Evolutionary conservation across 2,797 vertebrate species (phyloP), one percentile per base, ranked within the genome.

Genomic region (Lepus townsendii): DNA sequence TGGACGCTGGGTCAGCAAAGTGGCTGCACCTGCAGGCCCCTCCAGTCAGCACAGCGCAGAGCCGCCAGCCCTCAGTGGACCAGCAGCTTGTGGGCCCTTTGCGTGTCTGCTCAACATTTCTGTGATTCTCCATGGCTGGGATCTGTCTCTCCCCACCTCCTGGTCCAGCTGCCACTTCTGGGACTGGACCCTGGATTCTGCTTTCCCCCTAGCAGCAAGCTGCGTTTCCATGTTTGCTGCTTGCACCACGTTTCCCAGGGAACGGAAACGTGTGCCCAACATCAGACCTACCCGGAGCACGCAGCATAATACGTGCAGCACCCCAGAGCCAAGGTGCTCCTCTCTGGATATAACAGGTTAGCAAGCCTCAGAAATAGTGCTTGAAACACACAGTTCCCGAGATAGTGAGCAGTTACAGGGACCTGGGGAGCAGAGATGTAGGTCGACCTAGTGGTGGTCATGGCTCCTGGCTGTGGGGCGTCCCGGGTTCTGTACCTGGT

Each of bases 1-100:
- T 16, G 5, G 38, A 19, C n/a, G 52, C 47, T 30, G 7, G 24
- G 63, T 54, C 77, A 42, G 77, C 24, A 69, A 52, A 79, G 26
- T 24, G 8, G 60, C n/a, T 32, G 54, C 30, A n/a, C 0, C 7
- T 5, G 5, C 9, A 27, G 4, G 6, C 16, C 3, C 3, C 12
- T 38, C 32, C 24, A 5, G 65, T 47, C 13, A 16, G 47, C 7
- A 1, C 27, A 6, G 20, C 3, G 2, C 35, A 10, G 8, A 54
- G 9, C n/a, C 12, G 47, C 54, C 54, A 78, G n/a, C 8, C 22
- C 14, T 27, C 38, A 12, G 2, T 22, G 30, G 35, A 9, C 8
- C n/a, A n/a, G 54, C 2, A n/a, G 65, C 50, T 87, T 38, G 12
- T n/a, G 19, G 11, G 17, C 22, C 38, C 42, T 35, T 42, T 50